phyloP scores from a whole-genome alignment of 2,888 invertebrate genomes.

The Pedicia rivosa region DNA sequence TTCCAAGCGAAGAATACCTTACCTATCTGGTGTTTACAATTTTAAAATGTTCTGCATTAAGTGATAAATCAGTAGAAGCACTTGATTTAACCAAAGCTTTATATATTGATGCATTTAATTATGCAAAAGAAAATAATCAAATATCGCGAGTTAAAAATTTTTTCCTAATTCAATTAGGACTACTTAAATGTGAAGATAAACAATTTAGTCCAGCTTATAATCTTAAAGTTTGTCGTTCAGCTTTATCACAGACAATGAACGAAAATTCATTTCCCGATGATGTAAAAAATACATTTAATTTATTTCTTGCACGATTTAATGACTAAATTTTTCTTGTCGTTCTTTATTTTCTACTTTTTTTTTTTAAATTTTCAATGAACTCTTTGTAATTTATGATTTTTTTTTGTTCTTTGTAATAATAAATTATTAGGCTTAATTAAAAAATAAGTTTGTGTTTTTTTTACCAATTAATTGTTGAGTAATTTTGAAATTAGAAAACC shows the following conservation, averaged over 20 bases:
- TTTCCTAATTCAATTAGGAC: constrained; percentile 24
- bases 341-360: too few species aligned
- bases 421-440: too few species aligned
- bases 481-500: too few species aligned
- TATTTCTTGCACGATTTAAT: too few species aligned
- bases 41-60: constrained; percentile 25
- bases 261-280: constrained; percentile 21
- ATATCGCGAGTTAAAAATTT: constrained; percentile 24
- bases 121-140: constrained; percentile 24
- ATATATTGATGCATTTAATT: constrained; percentile 23
- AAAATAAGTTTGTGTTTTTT: too few species aligned
- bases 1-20: constrained; percentile 23
- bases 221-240: constrained; percentile 24
- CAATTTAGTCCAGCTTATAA: constrained; percentile 23
- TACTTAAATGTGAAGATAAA: constrained; percentile 24
- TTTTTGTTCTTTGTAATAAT: too few species aligned
- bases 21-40: constrained; percentile 26
- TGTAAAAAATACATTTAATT: too few species aligned
- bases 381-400: too few species aligned
- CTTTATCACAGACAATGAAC: constrained; percentile 21
- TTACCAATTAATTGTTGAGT: too few species aligned
- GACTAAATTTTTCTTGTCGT: too few species aligned
- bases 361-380: too few species aligned
- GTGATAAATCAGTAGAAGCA: constrained; percentile 22
- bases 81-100: constrained; percentile 21